Base-by-base conservation (phyloP, 2,888 invertebrate genomes). In the Anagyrus pseudococci region DNA sequence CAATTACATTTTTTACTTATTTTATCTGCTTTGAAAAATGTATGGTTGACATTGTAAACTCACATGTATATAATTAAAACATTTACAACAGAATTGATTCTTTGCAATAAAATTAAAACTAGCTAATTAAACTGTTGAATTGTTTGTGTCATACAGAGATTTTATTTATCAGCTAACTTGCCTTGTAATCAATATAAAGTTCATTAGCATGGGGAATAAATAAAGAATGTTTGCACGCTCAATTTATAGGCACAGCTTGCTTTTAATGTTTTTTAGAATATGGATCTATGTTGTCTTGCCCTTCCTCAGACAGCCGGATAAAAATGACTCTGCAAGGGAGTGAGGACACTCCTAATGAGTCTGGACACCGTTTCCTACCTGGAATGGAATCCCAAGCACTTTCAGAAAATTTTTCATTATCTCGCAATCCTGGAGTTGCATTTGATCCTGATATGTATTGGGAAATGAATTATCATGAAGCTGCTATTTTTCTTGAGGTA, bases 381-480 rank as follows among this genome's bases (percentile, higher is more conserved):
- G 69, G 67, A 29, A 59, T 62, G 15, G 73, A 74, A 10, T 66
- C 66, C 37, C 72, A 73, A 37, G 70, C 67, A 26, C 66, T 75
- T 41, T 71, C 74, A 0, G 80, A 82, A 66, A 79, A 76, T 66
- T 70, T 71, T 13, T 68, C 72, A 2, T 69, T 79, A 33, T 70
- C 78, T 1, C 48, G 64, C 2, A 70, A 77, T 37, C 73, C 74
- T 26, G 70, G 76, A 25, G 59, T 69, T 15, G 61, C 71, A 19
- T 64, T 77, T 52, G 79, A 82, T 61, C 73, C 77, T 4, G 80
- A 81, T 52, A 74, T 80, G 64, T 88, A 89, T 70, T 94, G 93
- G 93, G 90, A 92, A 81, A 91, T 93, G 89, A 94, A 94, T 81
- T 94, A 93, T 77, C 92, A 93, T 74, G 93, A 94, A 76, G 93